Evolutionary conservation across 2,113 vertebrate species (phyloP).

Genomic region (Excalfactoria chinensis): DNA sequence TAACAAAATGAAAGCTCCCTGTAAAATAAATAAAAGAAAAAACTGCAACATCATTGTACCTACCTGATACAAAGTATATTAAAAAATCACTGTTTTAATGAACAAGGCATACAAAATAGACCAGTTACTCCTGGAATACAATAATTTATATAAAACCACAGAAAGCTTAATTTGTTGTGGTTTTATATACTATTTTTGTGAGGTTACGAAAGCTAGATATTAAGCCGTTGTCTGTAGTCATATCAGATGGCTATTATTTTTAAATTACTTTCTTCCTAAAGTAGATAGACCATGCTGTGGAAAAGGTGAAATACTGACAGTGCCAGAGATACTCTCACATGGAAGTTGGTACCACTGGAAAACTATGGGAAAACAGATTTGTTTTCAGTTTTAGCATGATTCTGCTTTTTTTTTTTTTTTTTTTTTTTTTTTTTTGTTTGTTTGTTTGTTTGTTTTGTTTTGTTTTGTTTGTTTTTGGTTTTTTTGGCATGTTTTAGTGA

Average conservation of each 20-base stretch:
- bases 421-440: not conserved
- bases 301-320: not conserved
- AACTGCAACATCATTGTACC: not conserved
- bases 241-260: not conserved
- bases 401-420: not conserved
- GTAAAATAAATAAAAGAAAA: not conserved
- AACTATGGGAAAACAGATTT: not conserved
- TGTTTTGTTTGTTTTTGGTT: too few species aligned
- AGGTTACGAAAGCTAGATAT: not conserved
- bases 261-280: not conserved
- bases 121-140: not conserved
- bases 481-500: not conserved
- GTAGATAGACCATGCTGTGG: not conserved
- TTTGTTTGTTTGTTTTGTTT: not conserved
- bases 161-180: not conserved
- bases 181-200: not conserved
- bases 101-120: not conserved
- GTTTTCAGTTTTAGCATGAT: not conserved
- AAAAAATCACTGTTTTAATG: not conserved
- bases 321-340: not conserved
- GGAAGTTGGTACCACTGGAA: not conserved
- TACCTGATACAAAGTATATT: not conserved
- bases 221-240: not conserved
- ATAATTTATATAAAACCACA: not conserved
- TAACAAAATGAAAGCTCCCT: not conserved